Percentiles rank a stretch among this genome's conserved stretches.
Evolutionary conservation across 2,113 vertebrate species (phyloP).

Genomic region (Gymnobelideus leadbeateri): DNA sequence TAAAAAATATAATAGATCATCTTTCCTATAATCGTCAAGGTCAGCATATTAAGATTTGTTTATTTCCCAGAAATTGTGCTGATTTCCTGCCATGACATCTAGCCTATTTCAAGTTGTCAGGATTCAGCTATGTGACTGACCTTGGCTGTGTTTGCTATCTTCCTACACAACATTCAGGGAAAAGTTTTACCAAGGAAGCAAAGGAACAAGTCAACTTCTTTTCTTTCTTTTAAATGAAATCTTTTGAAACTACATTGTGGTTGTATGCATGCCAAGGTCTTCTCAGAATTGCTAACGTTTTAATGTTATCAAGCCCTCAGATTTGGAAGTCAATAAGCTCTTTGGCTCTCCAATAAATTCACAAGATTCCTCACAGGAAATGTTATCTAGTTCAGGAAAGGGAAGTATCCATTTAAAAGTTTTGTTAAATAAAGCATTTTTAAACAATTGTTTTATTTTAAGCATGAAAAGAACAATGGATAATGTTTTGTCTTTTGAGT

Average conservation of each 20-base stretch:
- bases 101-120: conserved; percentile 52
- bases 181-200: conserved; percentile 64
- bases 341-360: conserved; percentile 48
- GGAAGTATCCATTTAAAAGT: conserved; percentile 14
- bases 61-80: conserved; percentile 59
- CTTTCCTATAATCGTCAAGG: not conserved
- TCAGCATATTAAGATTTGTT: conserved; percentile 7
- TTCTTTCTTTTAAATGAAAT: conserved; percentile 64
- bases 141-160: conserved; percentile 73
- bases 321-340: conserved; percentile 46
- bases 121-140: conserved; percentile 47
- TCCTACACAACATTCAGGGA: conserved; percentile 68
- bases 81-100: conserved; percentile 51
- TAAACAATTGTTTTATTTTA: conserved; percentile 17
- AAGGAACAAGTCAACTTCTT: conserved; percentile 73
- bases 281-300: conserved; percentile 54
- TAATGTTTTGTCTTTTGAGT: not conserved
- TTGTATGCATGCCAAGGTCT: conserved; percentile 72
- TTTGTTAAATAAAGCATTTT: conserved; percentile 45
- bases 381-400: conserved; percentile 39
- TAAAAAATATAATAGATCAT: not conserved
- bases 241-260: conserved; percentile 74
- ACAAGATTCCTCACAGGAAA: conserved; percentile 32
- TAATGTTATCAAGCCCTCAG: conserved; percentile 19
- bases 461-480: not conserved